These are phyloP conservation scores for Vidua chalybeata DNA, from an alignment of 2,113 vertebrate species.

Conservation along the genomic window DNA sequence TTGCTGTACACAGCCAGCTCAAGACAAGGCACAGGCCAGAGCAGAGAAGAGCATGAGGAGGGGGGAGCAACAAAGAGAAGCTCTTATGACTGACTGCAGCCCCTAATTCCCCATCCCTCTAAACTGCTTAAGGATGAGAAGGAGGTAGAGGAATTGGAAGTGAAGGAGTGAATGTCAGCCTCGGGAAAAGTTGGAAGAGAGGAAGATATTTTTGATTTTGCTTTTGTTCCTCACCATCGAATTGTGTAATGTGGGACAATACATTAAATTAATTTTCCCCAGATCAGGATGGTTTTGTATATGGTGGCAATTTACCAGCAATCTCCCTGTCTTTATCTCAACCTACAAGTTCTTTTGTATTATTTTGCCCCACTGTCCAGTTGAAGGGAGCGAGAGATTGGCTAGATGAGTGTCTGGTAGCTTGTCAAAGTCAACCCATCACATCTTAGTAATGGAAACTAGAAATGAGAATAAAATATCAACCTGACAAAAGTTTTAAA, in stretches of 20 bases:
- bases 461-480: neutral
- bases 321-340: neutral
- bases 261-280: neutral
- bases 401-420: neutral
- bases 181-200: neutral
- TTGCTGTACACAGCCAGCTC: neutral
- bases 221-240: neutral
- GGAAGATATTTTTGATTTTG: neutral
- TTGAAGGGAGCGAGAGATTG: neutral
- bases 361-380: neutral
- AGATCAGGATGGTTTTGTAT: neutral
- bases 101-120: neutral
- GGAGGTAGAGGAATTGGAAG: neutral
- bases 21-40: neutral
- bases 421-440: neutral
- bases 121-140: rapidly evolving
- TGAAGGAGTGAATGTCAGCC: neutral
- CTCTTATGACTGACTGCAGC: rapidly evolving
- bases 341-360: rapidly evolving
- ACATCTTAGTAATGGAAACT: neutral
- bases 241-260: neutral
- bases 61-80: neutral
- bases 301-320: neutral
- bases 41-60: neutral
- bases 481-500: neutral